Evolutionary conservation across 2,888 invertebrate genomes (phyloP).

Genomic region (Polyommatus icarus): DNA sequence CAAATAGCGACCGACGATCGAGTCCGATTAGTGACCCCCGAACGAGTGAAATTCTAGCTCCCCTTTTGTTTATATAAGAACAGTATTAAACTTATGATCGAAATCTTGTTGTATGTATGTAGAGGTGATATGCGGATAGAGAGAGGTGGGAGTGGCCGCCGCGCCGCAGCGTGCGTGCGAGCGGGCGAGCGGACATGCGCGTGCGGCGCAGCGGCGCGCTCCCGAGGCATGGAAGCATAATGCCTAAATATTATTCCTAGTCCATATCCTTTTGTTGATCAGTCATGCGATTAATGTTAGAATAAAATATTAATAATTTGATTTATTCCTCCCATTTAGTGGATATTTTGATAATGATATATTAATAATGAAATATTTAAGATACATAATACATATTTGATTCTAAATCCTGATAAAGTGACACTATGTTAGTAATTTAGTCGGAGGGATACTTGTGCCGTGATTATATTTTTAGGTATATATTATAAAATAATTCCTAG

Average conservation of each 20-base stretch:
- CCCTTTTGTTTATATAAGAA: slow-evolving; percentile 69
- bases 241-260: slow-evolving; percentile 80
- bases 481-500: slow-evolving; percentile 81
- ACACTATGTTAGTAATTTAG: slow-evolving; percentile 81
- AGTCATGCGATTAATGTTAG: slow-evolving; percentile 81
- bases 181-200: slow-evolving; percentile 21
- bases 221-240: slow-evolving; percentile 68
- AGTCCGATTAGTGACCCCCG: slow-evolving; percentile 66
- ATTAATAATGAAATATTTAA: slow-evolving; percentile 81
- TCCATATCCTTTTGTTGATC: slow-evolving; percentile 81
- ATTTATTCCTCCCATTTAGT: slow-evolving; percentile 82
- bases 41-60: slow-evolving; percentile 52
- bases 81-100: slow-evolving; percentile 76
- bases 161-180: slow-evolving; percentile 36
- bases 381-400: slow-evolving; percentile 82
- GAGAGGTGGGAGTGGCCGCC: slow-evolving; percentile 56
- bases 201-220: slow-evolving; percentile 40
- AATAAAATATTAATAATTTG: slow-evolving; percentile 79
- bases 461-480: slow-evolving; percentile 82
- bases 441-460: slow-evolving; percentile 82
- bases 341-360: slow-evolving; percentile 82
- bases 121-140: slow-evolving; percentile 75
- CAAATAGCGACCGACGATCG: slow-evolving; percentile 73
- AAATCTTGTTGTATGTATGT: slow-evolving; percentile 70
- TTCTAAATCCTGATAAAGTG: slow-evolving; percentile 81